Percentiles rank a stretch among this genome's conserved stretches.
phyloP scores from a whole-genome alignment of 2,797 vertebrate species.

The Chelidonichthys spinosus region DNA sequence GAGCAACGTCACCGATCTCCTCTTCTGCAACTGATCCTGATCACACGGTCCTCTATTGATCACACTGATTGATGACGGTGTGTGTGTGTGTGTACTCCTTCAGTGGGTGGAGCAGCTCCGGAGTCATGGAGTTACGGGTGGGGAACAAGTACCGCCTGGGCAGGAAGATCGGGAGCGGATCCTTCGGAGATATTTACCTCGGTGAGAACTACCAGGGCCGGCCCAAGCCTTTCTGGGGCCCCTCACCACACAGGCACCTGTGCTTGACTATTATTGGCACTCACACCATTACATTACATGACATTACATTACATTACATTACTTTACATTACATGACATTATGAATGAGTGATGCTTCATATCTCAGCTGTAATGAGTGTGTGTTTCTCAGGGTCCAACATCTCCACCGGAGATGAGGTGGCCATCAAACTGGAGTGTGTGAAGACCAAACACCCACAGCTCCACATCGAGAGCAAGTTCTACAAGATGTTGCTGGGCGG shows the following conservation, averaged over 20 bases:
- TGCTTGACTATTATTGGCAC: too few species aligned
- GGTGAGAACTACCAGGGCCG: slow-evolving; percentile 81
- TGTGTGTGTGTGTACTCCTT: slow-evolving; percentile 32
- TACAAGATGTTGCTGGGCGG: slow-evolving; percentile 99
- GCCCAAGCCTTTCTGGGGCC: too few species aligned
- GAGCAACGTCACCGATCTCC: too few species aligned
- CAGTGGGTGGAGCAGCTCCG: slow-evolving; percentile 74
- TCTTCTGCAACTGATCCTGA: slow-evolving; percentile 58
- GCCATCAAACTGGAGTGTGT: slow-evolving; percentile 99
- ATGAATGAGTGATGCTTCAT: too few species aligned
- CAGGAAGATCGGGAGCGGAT: slow-evolving; percentile 97
- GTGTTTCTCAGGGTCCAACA: slow-evolving; percentile 90
- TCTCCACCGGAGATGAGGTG: slow-evolving; percentile 96
- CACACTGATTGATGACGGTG: slow-evolving; percentile 64
- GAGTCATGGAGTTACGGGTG: slow-evolving; percentile 95
- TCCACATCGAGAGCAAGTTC: slow-evolving; percentile 99
- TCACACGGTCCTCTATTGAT: slow-evolving; percentile 65
- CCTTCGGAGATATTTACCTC: slow-evolving; percentile 97
- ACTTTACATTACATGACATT: too few species aligned
- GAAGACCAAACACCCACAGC: slow-evolving; percentile 98
- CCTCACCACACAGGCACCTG: too few species aligned
- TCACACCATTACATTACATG: too few species aligned
- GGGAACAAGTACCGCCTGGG: slow-evolving; percentile 98
- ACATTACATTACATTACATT: too few species aligned
- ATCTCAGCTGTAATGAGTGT: too few species aligned